A percentile compares a stretch with the other conserved stretches of the same genome.
These are phyloP conservation scores for Galeopterus variegatus DNA, from an alignment of 2,113 vertebrate species.

Conservation along the genomic window DNA sequence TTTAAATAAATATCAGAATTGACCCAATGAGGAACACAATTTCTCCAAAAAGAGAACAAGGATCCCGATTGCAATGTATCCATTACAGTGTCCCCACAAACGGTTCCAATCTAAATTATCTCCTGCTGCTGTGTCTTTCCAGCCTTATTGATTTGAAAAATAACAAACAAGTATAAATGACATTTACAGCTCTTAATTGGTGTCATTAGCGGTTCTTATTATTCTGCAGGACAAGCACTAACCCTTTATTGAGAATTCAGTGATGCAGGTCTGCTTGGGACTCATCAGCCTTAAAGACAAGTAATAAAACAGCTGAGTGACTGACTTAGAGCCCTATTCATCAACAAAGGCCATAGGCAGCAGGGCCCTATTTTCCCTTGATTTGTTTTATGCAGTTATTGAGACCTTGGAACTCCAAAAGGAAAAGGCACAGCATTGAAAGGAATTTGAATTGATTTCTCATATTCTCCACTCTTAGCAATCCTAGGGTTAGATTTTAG, in stretches of 20 bases:
- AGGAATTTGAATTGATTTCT: constrained; percentile 47
- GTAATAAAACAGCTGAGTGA: constrained; percentile 89
- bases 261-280: constrained; percentile 88
- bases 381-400: constrained; percentile 80
- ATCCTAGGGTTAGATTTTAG: neutral
- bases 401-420: constrained; percentile 76
- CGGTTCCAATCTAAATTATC: constrained; percentile 82
- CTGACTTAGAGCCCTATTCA: constrained; percentile 85
- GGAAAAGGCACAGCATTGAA: neutral
- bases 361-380: constrained; percentile 77
- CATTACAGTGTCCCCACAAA: constrained; percentile 82
- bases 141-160: constrained; percentile 90
- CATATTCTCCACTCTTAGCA: neutral
- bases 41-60: constrained; percentile 66
- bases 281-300: constrained; percentile 89
- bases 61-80: constrained; percentile 75
- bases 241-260: constrained; percentile 90
- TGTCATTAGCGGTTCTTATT: constrained; percentile 89
- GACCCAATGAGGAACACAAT: constrained; percentile 68
- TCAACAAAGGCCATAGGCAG: constrained; percentile 81
- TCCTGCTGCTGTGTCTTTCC: constrained; percentile 80
- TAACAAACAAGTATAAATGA: constrained; percentile 90
- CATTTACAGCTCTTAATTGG: constrained; percentile 90
- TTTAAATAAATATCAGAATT: constrained; percentile 74
- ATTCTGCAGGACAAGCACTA: constrained; percentile 90